Percentiles rank a stretch among this genome's conserved stretches.
Evolutionary conservation across 2,888 invertebrate genomes (phyloP).

Genomic region (Dilophus febrilis): DNA sequence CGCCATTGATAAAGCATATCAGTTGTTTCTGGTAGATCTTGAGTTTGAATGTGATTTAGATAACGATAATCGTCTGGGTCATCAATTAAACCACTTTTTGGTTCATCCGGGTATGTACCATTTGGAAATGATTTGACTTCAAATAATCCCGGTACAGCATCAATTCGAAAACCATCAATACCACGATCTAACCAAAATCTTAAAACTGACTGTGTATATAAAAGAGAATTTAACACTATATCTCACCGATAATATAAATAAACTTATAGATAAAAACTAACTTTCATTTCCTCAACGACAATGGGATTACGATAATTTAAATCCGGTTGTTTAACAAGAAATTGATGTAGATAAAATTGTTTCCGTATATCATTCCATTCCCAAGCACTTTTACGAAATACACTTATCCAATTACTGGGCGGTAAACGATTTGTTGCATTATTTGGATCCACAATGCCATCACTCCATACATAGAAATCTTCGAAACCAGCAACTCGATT

Average conservation of each 20-base stretch:
- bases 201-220: conserved; percentile 34
- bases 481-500: conserved; percentile 41
- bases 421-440: conserved; percentile 27
- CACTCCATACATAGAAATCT: conserved; percentile 62
- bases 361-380: conserved; percentile 45
- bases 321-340: conserved; percentile 55
- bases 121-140: conserved; percentile 11
- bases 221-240: too few species aligned
- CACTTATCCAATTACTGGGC: conserved; percentile 57
- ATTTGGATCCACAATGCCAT: conserved; percentile 32
- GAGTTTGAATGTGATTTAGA: conserved; percentile 41
- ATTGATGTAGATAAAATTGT: conserved; percentile 60
- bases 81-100: conserved; percentile 29
- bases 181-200: conserved; percentile 61
- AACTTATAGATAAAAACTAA: too few species aligned
- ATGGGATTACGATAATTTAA: conserved; percentile 51
- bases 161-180: conserved; percentile 61
- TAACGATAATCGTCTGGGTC: conserved; percentile 36
- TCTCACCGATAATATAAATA: too few species aligned
- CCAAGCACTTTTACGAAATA: conserved; percentile 58
- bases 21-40: conserved; percentile 38
- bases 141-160: conserved; percentile 36
- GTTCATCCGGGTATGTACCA: conserved; percentile 32
- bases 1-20: conserved; percentile 39
- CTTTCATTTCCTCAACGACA: conserved; percentile 43